Base-by-base conservation (phyloP, 2,797 vertebrate species). In the Carcharodon carcharias region DNA sequence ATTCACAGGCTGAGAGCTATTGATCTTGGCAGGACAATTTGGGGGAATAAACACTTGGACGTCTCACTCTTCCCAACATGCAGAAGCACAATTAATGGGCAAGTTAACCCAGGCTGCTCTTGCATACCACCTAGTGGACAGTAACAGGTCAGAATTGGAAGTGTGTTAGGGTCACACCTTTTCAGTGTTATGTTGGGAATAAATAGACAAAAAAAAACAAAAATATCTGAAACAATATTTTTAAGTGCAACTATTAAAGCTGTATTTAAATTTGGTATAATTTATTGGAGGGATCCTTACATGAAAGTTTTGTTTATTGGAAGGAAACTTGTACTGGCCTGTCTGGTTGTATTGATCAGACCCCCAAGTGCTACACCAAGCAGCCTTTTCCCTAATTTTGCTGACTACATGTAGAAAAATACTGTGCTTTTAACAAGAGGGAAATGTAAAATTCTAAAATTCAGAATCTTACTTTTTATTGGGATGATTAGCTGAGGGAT, bases 401-500 rank as follows among this genome's bases (percentile, higher is more conserved):
- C 35, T 40, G 31, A 56, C 23, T 14, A 82, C 11, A 8, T 21
- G 87, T 31, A 14, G 11, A 96, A 91, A n/a, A 18, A 61, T 35
- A 87, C 14, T 71, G 28, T 67, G 21, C 40, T 16, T 67, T 61
- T 67, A 67, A 96, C 40, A 61, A 63, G 31, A 50, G 35, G 31
- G 45, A 91, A 85, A 50, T 28, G 18, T 28, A 69, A 54, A 67
- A 67, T 26, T 67, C 91, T 93, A 67, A 40, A 23, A 73, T 95
- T 54, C 54, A 73, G 11, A 58, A 56, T 98, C 99, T 98, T 98
- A 99, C 99, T 99, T 98, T 98, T 99, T 97, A 99, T 99, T 96
- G 99, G 99, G 95, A 98, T 98, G 97, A 99, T 99, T 97, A 99
- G 99, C 97, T 99, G 98, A 61, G 99, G 99, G 96, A 99, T 98